Evolutionary conservation across 1,140 invertebrate genomes (phyloP), one percentile per base, ranked within the genome.

Genomic region (Mizuhopecten yessoensis): DNA sequence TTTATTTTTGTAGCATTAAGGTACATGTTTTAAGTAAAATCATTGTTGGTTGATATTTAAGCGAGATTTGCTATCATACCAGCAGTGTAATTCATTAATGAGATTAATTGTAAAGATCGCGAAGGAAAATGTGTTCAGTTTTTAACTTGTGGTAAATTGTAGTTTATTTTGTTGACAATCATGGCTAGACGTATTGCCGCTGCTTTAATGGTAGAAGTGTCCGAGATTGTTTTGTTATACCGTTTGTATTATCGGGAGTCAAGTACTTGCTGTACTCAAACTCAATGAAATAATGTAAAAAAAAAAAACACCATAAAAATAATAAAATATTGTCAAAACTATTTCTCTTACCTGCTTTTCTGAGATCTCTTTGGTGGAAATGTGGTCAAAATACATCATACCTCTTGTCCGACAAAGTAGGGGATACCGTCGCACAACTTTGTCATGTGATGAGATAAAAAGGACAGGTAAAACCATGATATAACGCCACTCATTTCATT

Each of bases 1-100:
- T 75, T 75, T 75, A 75, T 75, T 75, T 75, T n/a, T 75, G 57
- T n/a, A 29, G 57, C 29, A 75, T 75, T 75, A n/a, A 75, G 57
- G 3, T 29, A 75, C 17, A 45, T 45, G 0, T 45, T 45, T 10
- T 20, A 9, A 45, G 42, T 17, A 45, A 45, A 45, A 1, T 20
- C 42, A 17, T 29, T 75, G 57, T 75, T 75, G 23, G 29, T 75
- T 29, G 1, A 39, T 29, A 75, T n/a, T 3, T 5, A 29, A 75
- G 57, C 23, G 29, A 75, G 57, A 5, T 75, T 75, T 75, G 57
- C 23, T 75, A 0, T n/a, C 11, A 29, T 75, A n/a, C 29, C 5
- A 29, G 9, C 57, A 75, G n/a, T 75, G 29, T 75, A 29, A n/a
- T 75, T 29, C 9, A 75, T 75, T 5, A 75, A 75, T 75, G 57